A percentile compares a stretch with the other conserved stretches of the same genome.
phyloP scores from a whole-genome alignment of 2,888 invertebrate species.

The Zele albiditarsus region DNA sequence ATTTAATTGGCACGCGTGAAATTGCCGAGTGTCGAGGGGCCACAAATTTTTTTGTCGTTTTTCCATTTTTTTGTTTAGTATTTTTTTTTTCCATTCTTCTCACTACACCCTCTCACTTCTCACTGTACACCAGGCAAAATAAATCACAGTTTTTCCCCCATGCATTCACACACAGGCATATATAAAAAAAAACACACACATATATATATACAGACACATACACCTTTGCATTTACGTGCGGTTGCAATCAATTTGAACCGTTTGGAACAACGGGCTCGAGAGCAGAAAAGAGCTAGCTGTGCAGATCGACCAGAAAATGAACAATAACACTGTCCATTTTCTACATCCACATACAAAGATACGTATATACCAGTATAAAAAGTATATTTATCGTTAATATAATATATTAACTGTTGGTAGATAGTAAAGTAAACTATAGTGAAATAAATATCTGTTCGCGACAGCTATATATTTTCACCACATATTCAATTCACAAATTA shows the following conservation, averaged over 20 bases:
- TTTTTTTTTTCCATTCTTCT: conserved; percentile 17
- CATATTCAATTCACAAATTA: too few species aligned
- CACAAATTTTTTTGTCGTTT: conserved; percentile 39
- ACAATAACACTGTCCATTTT: conserved; percentile 24
- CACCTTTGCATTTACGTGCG: conserved; percentile 40
- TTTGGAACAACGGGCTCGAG: conserved; percentile 23
- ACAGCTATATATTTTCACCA: too few species aligned
- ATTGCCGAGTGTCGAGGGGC: conserved; percentile 54
- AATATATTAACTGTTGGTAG: too few species aligned
- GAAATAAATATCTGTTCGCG: too few species aligned
- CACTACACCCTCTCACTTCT: conserved; percentile 18
- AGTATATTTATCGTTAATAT: too few species aligned
- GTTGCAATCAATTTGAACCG: conserved; percentile 41
- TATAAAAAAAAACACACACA: background rate
- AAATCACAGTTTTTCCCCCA: conserved; percentile 44
- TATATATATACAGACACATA: background rate
- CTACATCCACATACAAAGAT: background rate
- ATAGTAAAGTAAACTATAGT: too few species aligned
- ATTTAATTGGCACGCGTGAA: conserved; percentile 64
- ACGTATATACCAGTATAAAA: background rate
- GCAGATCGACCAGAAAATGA: conserved; percentile 1
- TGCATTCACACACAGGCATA: background rate
- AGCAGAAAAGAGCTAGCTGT: conserved; percentile 7
- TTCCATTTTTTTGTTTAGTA: background rate
- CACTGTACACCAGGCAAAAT: conserved; percentile 43